Evolutionary conservation across 2,797 vertebrate species (phyloP).

Genomic region (Erpetoichthys calabaricus): DNA sequence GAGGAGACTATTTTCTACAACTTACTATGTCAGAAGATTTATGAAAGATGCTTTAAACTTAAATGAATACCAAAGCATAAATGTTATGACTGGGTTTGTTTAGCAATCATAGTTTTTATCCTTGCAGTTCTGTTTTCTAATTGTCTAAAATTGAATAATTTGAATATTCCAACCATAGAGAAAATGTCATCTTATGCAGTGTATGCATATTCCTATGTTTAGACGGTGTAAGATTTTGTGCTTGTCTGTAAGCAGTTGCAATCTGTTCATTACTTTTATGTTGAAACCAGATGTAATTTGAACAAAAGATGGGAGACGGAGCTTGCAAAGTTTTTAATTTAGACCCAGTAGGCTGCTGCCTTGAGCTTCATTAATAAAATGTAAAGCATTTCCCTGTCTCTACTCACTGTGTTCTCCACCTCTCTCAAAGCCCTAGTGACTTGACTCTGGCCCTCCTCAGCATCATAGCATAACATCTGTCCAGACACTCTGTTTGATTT

Average conservation of each 20-base stretch:
- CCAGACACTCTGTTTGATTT: slow-evolving; percentile 1
- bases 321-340: not conserved
- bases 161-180: not conserved
- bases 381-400: not conserved
- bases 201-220: not conserved
- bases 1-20: too few species aligned
- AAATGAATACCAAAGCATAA: too few species aligned
- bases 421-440: not conserved
- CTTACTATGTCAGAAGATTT: too few species aligned
- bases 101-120: too few species aligned
- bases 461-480: slow-evolving; percentile 2
- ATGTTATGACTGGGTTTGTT: too few species aligned
- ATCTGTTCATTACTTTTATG: too few species aligned
- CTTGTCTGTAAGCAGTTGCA: not conserved
- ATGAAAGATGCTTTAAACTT: too few species aligned
- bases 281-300: not conserved
- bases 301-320: not conserved
- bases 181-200: not conserved
- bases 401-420: not conserved
- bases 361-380: not conserved
- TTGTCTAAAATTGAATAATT: too few species aligned
- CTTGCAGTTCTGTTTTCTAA: too few species aligned
- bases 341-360: not conserved
- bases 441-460: not conserved
- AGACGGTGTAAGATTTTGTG: not conserved